Evolutionary conservation across 2,797 vertebrate species (phyloP), one percentile per base, ranked within the genome.

Genomic region (Silurus aristotelis): DNA sequence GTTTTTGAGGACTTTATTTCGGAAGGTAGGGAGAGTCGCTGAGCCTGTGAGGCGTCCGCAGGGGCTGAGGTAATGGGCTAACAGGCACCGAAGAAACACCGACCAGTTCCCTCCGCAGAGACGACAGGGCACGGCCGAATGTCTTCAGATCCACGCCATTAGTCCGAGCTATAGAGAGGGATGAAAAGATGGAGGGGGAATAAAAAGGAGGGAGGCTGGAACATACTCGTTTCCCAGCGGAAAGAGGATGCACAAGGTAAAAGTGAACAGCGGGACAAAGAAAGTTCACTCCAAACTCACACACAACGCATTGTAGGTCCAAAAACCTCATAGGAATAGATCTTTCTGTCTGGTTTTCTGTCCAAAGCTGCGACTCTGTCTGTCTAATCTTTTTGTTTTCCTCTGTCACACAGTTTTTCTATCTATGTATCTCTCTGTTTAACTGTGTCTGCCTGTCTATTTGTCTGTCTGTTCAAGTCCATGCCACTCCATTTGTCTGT

Each of bases 121-220:
- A 80, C 38, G 15, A 88, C 67, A 77, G 80, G 15, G 76, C 52
- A 46, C 56, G 63, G 55, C 82, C 75, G 70, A 78, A 82, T 80
- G 83, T 84, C 43, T 48, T 63, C 70, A 80, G 87, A 77, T 77
- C 52, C 84, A 79, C 76, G n/a, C 60, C 84, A 89, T 89, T 88
- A 87, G 70, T 82, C 85, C 71, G 19, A 85, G 64, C 76, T 86
- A 76, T 60, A 85, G 56, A n/a, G 75, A 84, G 48, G 76, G 46
- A 81, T 83, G 76, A 61, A 67, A 52, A 84, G 72, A 89, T 22
- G 9, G 84, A 76, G 77, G 63, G 72, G 64, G 27, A 71, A 86
- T 25, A 81, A 81, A 78, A 31, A 64, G 4, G 48, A 58, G 66
- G 85, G 82, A 84, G 58, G 89, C 82, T 67, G 78, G 84, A 87